Conservation (phyloP, 2,113 vertebrate genomes). For the Catharus bicknelli region DNA sequence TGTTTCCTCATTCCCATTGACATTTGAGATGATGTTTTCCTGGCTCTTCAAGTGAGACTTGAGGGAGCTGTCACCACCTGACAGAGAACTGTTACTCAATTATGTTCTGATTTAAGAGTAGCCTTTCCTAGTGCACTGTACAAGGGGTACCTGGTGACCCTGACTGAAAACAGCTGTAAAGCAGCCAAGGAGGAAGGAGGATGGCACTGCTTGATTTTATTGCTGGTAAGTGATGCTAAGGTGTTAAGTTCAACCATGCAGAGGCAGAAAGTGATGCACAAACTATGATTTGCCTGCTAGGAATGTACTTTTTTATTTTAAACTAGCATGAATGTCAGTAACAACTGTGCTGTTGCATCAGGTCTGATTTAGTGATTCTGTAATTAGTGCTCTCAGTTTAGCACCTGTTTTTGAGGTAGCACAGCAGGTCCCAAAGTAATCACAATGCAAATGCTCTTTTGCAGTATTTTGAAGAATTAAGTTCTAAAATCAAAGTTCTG, state of each 20-base stretch:
- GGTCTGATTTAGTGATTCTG: neutral
- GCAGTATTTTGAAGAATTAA: neutral
- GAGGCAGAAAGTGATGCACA: neutral
- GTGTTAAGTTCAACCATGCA: neutral
- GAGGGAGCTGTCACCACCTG: neutral
- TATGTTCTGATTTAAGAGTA: neutral
- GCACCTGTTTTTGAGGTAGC: neutral
- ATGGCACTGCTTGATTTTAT: neutral
- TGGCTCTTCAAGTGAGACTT: neutral
- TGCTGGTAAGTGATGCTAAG: neutral
- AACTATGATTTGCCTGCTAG: neutral
- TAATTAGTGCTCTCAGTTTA: neutral
- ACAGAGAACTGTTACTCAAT: neutral
- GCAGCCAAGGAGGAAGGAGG: neutral
- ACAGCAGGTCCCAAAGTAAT: neutral
- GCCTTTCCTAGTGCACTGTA: neutral
- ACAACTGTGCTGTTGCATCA: neutral
- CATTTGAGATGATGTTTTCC: neutral
- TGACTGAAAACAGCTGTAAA: neutral
- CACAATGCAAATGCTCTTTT: neutral
- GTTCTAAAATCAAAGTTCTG: neutral
- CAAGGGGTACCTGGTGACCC: fast-evolving
- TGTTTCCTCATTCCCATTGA: neutral
- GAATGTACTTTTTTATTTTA: neutral
- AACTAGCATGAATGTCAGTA: neutral